A percentile compares a stretch with the other conserved stretches of the same genome.
Conservation (phyloP, 2,113 vertebrate species). For the Pardalotus punctatus region DNA sequence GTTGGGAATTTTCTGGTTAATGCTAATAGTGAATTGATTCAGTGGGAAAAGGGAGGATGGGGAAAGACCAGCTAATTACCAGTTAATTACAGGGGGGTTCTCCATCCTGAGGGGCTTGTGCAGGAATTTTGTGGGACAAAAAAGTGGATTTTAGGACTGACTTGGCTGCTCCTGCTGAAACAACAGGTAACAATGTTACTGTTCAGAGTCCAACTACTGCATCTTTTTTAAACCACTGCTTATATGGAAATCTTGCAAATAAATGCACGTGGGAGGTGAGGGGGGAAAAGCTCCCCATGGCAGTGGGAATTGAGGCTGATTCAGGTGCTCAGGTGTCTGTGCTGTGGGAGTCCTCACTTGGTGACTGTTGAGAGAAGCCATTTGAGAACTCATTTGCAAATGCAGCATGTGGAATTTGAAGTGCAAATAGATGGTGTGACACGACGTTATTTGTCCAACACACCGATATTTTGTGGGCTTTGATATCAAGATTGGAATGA, state of each 20-base stretch:
- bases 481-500: neutral
- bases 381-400: neutral
- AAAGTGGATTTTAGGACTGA: neutral
- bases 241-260: neutral
- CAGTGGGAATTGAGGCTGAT: neutral
- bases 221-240: neutral
- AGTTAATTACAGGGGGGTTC: neutral
- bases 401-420: neutral
- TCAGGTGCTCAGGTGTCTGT: neutral
- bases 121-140: neutral
- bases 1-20: neutral
- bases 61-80: neutral
- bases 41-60: neutral
- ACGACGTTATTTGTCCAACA: neutral
- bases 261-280: neutral
- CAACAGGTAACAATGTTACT: neutral
- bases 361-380: neutral
- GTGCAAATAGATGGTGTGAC: neutral
- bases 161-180: neutral
- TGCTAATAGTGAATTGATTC: neutral
- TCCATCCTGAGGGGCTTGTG: neutral
- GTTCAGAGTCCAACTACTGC: neutral
- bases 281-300: neutral
- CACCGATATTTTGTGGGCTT: neutral
- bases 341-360: neutral